Conservation (phyloP, 35 echinoderm and acorn worm genomes). For the Strongylocentrotus purpuratus region DNA sequence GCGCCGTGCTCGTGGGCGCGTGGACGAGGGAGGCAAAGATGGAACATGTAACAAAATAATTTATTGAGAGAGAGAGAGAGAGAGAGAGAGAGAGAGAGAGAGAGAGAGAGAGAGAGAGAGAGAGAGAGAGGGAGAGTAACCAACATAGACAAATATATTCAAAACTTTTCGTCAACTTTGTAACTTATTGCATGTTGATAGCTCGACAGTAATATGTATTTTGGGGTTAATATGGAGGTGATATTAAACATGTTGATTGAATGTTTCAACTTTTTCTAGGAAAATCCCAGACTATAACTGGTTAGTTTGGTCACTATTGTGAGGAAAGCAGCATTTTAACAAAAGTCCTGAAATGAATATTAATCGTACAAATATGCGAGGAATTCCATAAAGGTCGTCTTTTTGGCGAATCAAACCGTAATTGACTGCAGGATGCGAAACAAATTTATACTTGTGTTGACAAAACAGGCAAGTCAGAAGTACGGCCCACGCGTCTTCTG, state of each 20-base stretch:
- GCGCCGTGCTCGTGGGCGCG: not conserved
- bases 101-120: not conserved
- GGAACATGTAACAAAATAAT: not conserved
- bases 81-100: not conserved
- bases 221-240: not conserved
- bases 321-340: too few relatives aligned
- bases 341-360: too few relatives aligned
- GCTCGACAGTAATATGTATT: not conserved
- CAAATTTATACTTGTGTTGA: not conserved
- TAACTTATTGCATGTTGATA: not conserved
- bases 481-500: not conserved
- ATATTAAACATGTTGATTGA: not conserved
- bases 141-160: not conserved
- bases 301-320: too few relatives aligned
- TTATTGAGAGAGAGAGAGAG: not conserved
- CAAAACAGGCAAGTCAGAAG: not conserved
- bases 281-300: too few relatives aligned
- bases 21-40: constrained; percentile 2
- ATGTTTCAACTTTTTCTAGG: not conserved
- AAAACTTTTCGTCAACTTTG: not conserved
- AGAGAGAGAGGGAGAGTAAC: not conserved
- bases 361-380: not conserved
- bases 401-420: not conserved
- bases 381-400: not conserved
- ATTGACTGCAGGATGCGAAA: not conserved